phyloP scores from a whole-genome alignment of 2,888 invertebrate genomes.

The Himalopsyche anomala region DNA sequence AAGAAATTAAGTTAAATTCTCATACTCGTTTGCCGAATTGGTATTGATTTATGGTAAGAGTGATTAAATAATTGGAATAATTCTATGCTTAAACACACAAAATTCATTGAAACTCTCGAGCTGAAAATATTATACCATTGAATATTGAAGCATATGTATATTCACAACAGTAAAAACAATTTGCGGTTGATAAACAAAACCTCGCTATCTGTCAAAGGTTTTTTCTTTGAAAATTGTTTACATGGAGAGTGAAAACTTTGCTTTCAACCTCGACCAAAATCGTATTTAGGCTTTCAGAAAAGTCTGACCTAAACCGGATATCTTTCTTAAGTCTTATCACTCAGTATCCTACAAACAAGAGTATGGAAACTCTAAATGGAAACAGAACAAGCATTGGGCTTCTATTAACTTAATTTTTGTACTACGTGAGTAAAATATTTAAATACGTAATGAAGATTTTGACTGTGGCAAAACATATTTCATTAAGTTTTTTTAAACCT shows the following conservation, averaged over 20 bases:
- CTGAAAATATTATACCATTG: not conserved
- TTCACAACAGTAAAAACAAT: slow-evolving; percentile 18
- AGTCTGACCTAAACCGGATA: slow-evolving; percentile 50
- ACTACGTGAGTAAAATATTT: no score
- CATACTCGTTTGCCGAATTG: no score
- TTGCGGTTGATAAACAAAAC: slow-evolving; percentile 52
- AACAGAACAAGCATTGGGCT: not conserved
- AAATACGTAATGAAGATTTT: no score
- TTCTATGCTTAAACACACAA: not conserved
- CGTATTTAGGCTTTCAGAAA: slow-evolving; percentile 52
- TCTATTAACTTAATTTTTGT: not conserved
- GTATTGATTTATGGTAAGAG: no score
- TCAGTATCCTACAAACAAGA: not conserved
- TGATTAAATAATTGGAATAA: no score
- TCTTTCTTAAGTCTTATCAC: slow-evolving; percentile 38
- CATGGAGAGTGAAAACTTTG: slow-evolving; percentile 60
- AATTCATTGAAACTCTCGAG: not conserved
- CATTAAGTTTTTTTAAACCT: no score
- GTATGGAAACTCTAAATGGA: not conserved
- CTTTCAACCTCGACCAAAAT: slow-evolving; percentile 58
- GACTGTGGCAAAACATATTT: no score
- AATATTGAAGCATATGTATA: slow-evolving; percentile 9
- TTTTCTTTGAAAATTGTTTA: slow-evolving; percentile 60
- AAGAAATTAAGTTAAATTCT: no score
- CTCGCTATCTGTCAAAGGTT: slow-evolving; percentile 53